Evolutionary conservation across 2,113 vertebrate genomes (phyloP).

Genomic region (Psilopogon haemacephalus): DNA sequence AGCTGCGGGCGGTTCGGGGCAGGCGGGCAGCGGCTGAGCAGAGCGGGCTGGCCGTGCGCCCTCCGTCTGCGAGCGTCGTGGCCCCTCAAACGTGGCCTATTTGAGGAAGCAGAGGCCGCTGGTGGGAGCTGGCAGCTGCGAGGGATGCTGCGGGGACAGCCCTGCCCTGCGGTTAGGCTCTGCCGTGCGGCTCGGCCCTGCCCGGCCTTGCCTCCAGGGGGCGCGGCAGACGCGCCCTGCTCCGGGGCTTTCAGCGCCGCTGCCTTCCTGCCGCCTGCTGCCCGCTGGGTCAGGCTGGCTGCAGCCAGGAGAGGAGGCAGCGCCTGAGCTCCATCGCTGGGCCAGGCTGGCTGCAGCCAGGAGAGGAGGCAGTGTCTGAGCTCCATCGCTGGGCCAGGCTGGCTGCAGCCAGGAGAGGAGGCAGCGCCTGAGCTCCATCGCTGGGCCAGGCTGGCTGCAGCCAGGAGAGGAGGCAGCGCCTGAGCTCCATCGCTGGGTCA

Average conservation of each 20-base stretch:
- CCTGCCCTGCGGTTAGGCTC: fast-evolving
- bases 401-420: not conserved
- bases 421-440: too few species aligned
- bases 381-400: fast-evolving
- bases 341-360: too few species aligned
- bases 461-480: not conserved
- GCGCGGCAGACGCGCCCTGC: too few species aligned
- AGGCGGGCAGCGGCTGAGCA: not conserved
- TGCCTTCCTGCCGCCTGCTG: not conserved
- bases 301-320: too few species aligned
- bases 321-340: too few species aligned
- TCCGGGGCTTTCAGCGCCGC: fast-evolving
- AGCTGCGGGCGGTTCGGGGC: not conserved
- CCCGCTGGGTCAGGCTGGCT: too few species aligned
- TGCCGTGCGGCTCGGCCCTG: fast-evolving
- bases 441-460: too few species aligned
- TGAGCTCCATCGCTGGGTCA: fast-evolving
- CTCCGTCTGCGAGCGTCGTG: too few species aligned
- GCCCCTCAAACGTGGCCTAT: too few species aligned
- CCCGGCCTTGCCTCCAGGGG: not conserved
- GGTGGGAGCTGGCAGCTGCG: not conserved
- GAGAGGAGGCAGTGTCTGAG: not conserved
- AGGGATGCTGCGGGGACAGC: not conserved
- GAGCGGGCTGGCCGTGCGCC: too few species aligned
- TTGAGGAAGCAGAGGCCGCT: fast-evolving